Base-by-base conservation (phyloP, 2,113 vertebrate species). In the Butorides virescens region DNA sequence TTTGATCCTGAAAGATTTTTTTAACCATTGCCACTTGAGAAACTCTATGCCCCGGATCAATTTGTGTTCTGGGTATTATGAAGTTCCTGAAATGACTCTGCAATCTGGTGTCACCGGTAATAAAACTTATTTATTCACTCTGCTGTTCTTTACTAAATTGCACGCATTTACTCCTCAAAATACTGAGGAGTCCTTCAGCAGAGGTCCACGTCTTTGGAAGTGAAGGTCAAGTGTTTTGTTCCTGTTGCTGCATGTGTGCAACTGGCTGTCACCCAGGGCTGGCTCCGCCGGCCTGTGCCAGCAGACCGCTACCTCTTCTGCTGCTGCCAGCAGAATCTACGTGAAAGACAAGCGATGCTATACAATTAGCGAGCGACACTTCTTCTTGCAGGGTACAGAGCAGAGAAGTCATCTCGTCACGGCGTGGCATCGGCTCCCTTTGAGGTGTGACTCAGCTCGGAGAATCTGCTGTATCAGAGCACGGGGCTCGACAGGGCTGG, bases 371-470 rank as follows among this genome's bases (percentile, higher is more conserved):
- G 29, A 84, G 76, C 30, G 79, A 66, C 42, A 20, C 78, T 65
- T 58, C 70, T 52, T 63, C 81, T 92, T 74, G 78, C 78, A 86
- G 88, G 16, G 32, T 37, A 47, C 63, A 73, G 53, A 85, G 74
- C 62, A 62, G 70, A 81, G 49, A 32, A 66, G 56, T 25, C 5
- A 2, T 72, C 93, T 86, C 6, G 0, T 82, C 71, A 9, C 1
- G 0, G 66, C 10, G 53, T 83, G 76, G 66, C 13, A 5, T 17
- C 6, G 0, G 18, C 53, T 94, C 20, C 62, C 73, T 84, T 81
- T 13, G 13, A 66, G 77, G 79, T 18, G 14, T 97, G 96, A 96
- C 96, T 97, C 96, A 95, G 94, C 91, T 87, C 25, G 1, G 81
- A 86, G 81, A 89, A 94, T 79, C 32, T 91, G 89, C 89, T 92